Conservation (phyloP, 1,140 invertebrate species). For the Agrypnia vestita region DNA sequence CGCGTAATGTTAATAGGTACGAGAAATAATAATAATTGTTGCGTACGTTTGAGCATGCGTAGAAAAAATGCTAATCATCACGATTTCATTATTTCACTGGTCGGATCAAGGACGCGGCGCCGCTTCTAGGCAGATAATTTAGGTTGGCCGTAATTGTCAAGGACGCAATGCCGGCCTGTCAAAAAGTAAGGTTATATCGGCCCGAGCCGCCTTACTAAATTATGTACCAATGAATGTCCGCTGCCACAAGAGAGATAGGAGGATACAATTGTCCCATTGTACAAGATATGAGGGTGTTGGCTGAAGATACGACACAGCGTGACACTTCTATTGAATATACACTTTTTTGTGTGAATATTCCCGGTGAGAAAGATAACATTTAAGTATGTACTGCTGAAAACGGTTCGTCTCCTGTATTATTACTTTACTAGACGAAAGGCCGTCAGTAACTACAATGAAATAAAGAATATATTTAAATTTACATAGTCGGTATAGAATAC, state of each 20-base stretch:
- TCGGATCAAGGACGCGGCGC: constrained; percentile 36
- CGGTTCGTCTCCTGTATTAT: no score
- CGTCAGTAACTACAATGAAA: no score
- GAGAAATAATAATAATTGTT: constrained; percentile 36
- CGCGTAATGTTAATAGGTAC: background rate
- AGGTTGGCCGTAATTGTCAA: constrained; percentile 19
- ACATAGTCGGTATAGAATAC: no score
- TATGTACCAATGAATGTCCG: background rate
- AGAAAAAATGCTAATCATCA: constrained; percentile 43
- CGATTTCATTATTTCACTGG: constrained; percentile 24
- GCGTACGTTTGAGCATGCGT: constrained; percentile 15
- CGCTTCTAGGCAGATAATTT: constrained; percentile 18
- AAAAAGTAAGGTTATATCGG: constrained; percentile 37
- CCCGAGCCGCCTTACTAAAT: background rate
- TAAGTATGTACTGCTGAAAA: background rate
- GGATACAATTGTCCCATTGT: constrained; percentile 32
- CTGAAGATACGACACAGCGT: constrained; percentile 36
- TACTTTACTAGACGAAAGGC: no score
- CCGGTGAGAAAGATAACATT: constrained; percentile 34
- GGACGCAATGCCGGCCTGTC: constrained; percentile 35
- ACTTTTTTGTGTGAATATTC: background rate
- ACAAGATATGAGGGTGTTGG: constrained; percentile 39
- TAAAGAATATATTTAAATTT: no score
- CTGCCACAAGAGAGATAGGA: background rate
- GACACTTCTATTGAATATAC: background rate